phyloP scores from a whole-genome alignment of 2,113 vertebrate species.

The Capreolus pygargus region DNA sequence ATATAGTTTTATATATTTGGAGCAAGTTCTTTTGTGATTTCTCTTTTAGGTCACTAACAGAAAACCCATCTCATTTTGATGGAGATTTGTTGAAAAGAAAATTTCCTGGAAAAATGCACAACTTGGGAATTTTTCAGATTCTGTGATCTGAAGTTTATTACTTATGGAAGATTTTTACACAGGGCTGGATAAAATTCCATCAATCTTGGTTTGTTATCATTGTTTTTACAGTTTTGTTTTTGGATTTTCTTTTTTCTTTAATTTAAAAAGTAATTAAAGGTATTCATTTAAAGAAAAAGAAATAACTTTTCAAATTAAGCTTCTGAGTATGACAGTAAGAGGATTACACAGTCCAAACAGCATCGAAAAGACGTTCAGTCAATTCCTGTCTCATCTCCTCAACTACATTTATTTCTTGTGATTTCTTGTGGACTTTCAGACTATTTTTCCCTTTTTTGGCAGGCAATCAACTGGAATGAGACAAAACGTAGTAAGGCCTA shows the following conservation, averaged over 20 bases:
- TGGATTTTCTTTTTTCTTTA: neutral
- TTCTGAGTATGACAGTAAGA: neutral
- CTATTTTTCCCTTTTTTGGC: neutral
- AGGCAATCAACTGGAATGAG: constrained; percentile 24
- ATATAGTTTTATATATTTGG: neutral
- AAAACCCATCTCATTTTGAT: neutral
- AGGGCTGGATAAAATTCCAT: neutral
- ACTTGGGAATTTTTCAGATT: neutral
- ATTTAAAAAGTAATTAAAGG: neutral
- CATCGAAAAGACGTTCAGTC: neutral
- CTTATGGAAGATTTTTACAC: neutral
- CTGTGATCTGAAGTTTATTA: neutral
- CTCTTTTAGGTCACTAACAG: neutral
- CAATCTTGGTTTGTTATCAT: neutral
- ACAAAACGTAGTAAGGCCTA: constrained; percentile 18
- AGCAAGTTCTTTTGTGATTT: neutral
- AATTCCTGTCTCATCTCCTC: neutral
- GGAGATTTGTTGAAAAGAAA: neutral
- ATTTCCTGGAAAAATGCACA: neutral
- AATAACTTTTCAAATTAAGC: neutral
- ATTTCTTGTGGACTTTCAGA: neutral
- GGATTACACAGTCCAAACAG: neutral
- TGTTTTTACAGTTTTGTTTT: neutral
- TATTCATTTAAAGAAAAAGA: neutral
- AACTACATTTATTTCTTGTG: neutral